These are phyloP conservation scores for Drosophila melanocephala DNA, from an alignment of 2,888 invertebrate genomes.

Conservation along the genomic window DNA sequence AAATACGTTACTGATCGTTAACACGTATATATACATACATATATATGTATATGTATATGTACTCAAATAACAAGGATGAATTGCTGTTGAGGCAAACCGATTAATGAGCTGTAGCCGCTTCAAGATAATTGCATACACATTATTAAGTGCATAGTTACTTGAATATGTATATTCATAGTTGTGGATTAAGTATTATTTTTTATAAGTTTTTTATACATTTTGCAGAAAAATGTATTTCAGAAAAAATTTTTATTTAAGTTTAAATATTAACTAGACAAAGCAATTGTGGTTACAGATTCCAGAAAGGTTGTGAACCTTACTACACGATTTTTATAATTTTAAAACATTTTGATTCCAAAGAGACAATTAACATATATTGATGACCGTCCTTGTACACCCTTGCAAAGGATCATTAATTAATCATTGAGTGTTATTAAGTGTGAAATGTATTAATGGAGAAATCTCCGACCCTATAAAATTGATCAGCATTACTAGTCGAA, in stretches of 20 bases:
- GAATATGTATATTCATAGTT: background rate
- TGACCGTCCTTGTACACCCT: background rate
- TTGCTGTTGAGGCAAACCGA: slow-evolving; percentile 6
- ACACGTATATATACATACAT: background rate
- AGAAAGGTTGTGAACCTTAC: background rate
- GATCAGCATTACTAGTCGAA: background rate
- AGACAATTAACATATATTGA: background rate
- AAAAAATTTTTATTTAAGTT: background rate
- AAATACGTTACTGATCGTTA: slow-evolving; percentile 3
- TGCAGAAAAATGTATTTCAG: too few relatives aligned
- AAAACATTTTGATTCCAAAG: background rate
- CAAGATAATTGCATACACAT: background rate
- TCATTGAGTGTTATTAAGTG: background rate
- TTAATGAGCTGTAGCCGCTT: slow-evolving; percentile 2
- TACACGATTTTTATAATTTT: background rate
- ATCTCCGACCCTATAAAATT: background rate
- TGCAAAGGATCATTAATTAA: background rate
- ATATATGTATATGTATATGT: too few relatives aligned
- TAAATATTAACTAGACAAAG: background rate
- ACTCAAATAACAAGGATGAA: background rate
- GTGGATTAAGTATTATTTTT: background rate
- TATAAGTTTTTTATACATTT: background rate
- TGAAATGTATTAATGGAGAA: background rate
- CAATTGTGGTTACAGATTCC: background rate
- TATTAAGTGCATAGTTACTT: background rate